phyloP scores from a whole-genome alignment of 2,797 vertebrate species.

The Pangasius larnaudii region DNA sequence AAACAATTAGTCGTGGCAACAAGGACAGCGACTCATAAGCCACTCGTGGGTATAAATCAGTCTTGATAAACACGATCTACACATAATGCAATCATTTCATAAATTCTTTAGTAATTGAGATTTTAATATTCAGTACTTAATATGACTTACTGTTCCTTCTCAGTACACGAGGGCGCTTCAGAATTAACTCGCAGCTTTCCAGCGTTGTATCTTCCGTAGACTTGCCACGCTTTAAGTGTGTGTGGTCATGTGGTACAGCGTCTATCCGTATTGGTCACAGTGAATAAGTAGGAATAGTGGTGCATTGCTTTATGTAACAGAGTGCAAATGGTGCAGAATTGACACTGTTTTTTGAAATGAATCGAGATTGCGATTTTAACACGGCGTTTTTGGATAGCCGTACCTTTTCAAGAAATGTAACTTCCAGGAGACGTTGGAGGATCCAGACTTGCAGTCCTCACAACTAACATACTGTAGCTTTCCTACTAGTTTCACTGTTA shows the following conservation, averaged over 20 bases:
- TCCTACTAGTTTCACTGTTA: background rate
- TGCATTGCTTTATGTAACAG: background rate
- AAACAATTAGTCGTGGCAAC: background rate
- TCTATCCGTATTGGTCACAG: background rate
- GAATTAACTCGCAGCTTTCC: too few species aligned
- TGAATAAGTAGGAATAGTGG: background rate
- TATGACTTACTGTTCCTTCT: background rate
- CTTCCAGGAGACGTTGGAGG: background rate
- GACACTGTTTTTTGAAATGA: background rate
- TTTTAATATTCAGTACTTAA: background rate
- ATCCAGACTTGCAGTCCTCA: background rate
- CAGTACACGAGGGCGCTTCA: background rate
- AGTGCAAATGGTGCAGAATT: too few species aligned
- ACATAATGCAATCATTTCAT: background rate
- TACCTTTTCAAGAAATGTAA: background rate
- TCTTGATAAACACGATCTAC: background rate
- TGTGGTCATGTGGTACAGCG: background rate
- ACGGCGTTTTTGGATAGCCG: background rate
- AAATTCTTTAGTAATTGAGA: background rate
- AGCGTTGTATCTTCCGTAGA: background rate
- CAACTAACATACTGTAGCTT: background rate
- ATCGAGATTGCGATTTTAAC: background rate
- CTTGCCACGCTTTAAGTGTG: background rate
- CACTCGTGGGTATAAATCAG: background rate
- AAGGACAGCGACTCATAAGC: background rate